Evolutionary conservation across 1,140 invertebrate genomes (phyloP).

Genomic region (Plodia interpunctella): DNA sequence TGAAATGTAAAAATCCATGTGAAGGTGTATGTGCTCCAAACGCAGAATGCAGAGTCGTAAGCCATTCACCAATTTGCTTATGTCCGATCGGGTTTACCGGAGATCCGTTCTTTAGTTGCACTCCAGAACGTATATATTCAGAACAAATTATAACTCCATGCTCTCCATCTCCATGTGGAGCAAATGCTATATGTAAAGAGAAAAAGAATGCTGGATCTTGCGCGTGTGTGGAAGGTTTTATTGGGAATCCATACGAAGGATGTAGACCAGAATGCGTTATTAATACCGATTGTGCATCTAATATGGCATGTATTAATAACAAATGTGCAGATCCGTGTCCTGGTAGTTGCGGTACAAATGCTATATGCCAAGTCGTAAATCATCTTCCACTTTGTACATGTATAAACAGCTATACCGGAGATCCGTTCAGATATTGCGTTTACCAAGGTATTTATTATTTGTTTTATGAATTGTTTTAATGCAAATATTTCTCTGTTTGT

Average conservation of each 20-base stretch:
- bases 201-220: conserved; percentile 82
- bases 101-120: conserved; percentile 82
- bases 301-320: conserved; percentile 78
- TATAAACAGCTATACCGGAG: conserved; percentile 82
- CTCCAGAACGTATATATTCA: conserved; percentile 39
- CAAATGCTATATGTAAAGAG: conserved; percentile 84
- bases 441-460: conserved; percentile 53
- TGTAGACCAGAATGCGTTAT: conserved; percentile 83
- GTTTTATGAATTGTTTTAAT: not conserved
- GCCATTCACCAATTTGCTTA: conserved; percentile 85
- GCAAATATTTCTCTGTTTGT: not conserved
- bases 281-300: conserved; percentile 83
- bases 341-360: conserved; percentile 79
- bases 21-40: conserved; percentile 83
- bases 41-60: conserved; percentile 85
- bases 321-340: conserved; percentile 82
- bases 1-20: conserved; percentile 85
- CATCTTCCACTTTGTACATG: conserved; percentile 82
- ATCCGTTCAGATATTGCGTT: conserved; percentile 83
- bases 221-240: conserved; percentile 80
- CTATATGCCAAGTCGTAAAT: conserved; percentile 83
- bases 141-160: conserved; percentile 76
- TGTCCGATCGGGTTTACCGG: conserved; percentile 81
- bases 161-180: conserved; percentile 83
- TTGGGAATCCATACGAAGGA: conserved; percentile 86